Evolutionary conservation across 2,888 invertebrate genomes (phyloP), one percentile per base, ranked within the genome.

Genomic region (Schizotus pectinicornis): DNA sequence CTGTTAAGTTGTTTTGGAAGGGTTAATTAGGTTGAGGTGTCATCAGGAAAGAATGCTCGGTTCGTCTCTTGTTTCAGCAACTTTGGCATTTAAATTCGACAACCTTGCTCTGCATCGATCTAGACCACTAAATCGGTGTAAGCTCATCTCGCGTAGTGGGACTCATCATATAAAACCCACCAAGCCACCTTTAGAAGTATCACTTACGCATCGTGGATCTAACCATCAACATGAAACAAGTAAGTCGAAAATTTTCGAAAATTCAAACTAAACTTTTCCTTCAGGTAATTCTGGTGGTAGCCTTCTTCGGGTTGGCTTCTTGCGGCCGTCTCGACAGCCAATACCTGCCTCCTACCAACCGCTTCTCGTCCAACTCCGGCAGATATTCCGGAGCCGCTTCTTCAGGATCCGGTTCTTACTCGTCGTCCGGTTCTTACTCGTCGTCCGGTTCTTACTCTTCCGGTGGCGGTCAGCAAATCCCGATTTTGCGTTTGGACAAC

Each of bases 261-360:
- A 56, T 32, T 39, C 37, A 42, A 36, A 37, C 37, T 38, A 11
- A 42, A 39, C 11, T 22, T 49, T 59, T 22, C 8, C 56, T 65
- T 3, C 41, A 72, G 72, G 45, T 67, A 12, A 41, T 67, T 11
- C 9, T 72, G 6, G 45, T 65, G 1, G 37, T 64, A 7, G 64
- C 68, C 33, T 41, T 73, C 11, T 60, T 72, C 12, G 70, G 70
- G 12, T 43, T 65, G 7, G 67, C 62, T 34, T 30, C 59, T 13
- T 68, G 69, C 36, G 74, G 65, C 35, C 63, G 69, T 7, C 53
- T 71, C 11, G 70, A 73, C 52, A 67, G 59, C 36, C 58, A 62
- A 14, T 71, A 70, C 49, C 59, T 70, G 0, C 70, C 70, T 6
- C 66, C 71, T 30, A 34, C 61, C 43, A 38, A 43, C 51, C 56